A percentile compares a stretch with the other conserved stretches of the same genome.
phyloP scores from a whole-genome alignment of 2,797 vertebrate genomes.

The Danio kyathit region DNA sequence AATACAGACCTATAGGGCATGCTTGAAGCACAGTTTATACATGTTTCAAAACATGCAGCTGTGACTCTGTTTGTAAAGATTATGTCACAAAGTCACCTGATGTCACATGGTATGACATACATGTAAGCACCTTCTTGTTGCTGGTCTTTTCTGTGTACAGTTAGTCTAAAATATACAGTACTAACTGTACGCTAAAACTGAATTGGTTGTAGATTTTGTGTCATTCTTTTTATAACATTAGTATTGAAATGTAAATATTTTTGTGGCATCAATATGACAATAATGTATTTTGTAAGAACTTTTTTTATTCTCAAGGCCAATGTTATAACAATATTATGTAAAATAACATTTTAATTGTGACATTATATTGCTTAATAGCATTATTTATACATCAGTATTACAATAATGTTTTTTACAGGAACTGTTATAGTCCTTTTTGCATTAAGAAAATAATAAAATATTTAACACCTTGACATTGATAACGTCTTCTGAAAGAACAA shows the following conservation, averaged over 20 bases:
- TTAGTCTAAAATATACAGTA: not conserved
- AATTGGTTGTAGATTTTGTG: not conserved
- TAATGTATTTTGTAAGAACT: not conserved
- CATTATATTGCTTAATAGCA: no score
- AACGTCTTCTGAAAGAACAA: no score
- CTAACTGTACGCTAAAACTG: not conserved
- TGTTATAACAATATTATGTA: not conserved
- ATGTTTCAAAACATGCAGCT: conserved; percentile 1
- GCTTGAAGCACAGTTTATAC: not conserved
- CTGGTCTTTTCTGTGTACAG: not conserved
- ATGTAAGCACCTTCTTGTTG: not conserved
- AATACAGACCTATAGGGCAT: not conserved
- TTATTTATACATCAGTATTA: no score
- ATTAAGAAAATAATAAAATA: no score
- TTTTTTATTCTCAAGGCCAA: not conserved
- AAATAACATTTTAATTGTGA: no score
- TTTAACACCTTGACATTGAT: no score
- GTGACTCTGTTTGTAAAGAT: not conserved
- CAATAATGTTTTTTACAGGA: no score
- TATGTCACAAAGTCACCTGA: no score
- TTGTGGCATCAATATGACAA: not conserved
- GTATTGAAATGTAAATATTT: not conserved
- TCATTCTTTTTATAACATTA: not conserved
- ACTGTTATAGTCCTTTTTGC: no score
- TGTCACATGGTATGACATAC: not conserved